These are phyloP conservation scores for Thoracochromis brauschi DNA, from an alignment of 2,113 vertebrate genomes.

Conservation along the genomic window DNA sequence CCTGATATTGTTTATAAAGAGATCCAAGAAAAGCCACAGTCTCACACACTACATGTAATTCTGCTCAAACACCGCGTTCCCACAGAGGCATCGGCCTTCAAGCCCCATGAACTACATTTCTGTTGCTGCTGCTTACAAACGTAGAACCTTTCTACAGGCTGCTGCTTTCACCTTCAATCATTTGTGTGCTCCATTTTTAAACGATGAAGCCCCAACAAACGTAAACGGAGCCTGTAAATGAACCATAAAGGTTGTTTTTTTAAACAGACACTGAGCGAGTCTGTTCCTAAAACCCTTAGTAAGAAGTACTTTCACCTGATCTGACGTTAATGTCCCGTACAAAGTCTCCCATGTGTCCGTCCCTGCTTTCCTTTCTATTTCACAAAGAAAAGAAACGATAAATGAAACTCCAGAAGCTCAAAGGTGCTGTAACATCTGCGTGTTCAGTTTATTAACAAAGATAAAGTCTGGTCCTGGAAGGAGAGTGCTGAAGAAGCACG, in stretches of 20 bases:
- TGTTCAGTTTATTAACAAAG: background rate
- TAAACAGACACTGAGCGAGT: background rate
- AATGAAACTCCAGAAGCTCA: background rate
- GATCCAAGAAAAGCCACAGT: background rate
- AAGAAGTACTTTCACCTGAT: background rate
- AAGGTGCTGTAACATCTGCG: background rate
- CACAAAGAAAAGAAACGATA: background rate
- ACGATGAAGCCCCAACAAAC: background rate
- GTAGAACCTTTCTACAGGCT: background rate
- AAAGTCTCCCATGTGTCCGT: background rate
- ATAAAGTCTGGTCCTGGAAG: background rate
- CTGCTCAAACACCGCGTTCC: background rate
- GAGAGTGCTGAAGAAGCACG: background rate
- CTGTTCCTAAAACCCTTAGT: background rate
- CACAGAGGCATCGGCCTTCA: background rate
- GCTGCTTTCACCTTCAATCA: background rate
- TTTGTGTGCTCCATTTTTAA: background rate
- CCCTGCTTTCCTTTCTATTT: background rate
- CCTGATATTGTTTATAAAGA: background rate
- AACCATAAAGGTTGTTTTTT: background rate
- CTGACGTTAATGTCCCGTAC: background rate
- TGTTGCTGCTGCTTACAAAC: background rate
- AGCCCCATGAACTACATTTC: accelerated
- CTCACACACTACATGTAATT: background rate
- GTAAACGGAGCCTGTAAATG: background rate